These are phyloP conservation scores for Hippocampus barbouri DNA, from an alignment of 2,113 vertebrate species.

Conservation along the genomic window DNA sequence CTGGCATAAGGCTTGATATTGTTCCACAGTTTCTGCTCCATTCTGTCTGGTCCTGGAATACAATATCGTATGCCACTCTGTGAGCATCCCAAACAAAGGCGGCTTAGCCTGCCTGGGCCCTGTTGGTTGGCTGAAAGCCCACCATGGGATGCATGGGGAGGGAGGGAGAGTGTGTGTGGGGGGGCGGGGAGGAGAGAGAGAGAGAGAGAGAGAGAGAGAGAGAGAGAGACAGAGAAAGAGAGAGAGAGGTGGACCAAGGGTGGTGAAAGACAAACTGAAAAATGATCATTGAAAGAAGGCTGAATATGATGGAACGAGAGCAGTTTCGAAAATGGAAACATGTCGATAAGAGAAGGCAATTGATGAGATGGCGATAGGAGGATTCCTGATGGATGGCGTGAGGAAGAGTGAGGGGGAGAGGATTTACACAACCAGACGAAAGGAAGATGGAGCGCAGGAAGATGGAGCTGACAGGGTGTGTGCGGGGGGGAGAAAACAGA, in stretches of 20 bases:
- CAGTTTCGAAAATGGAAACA: constrained; percentile 74
- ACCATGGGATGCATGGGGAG: constrained; percentile 21
- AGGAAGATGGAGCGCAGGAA: constrained; percentile 56
- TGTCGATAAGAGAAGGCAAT: constrained; percentile 70
- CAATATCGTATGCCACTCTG: constrained; percentile 41
- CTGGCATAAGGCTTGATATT: constrained; percentile 45
- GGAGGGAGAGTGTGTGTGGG: no score
- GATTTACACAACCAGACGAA: constrained; percentile 55
- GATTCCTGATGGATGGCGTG: constrained; percentile 70
- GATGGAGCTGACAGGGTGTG: constrained; percentile 56
- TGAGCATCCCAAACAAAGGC: constrained; percentile 61
- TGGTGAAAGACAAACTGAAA: constrained; percentile 63
- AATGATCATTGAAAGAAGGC: constrained; percentile 51
- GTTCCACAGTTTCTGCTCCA: constrained; percentile 32
- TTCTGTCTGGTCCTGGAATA: constrained; percentile 40
- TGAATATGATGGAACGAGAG: constrained; percentile 73
- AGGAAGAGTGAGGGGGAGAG: constrained; percentile 33
- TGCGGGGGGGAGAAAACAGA: constrained; percentile 39
- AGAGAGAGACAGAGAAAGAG: no score
- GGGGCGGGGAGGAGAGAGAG: no score
- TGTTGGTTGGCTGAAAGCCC: constrained; percentile 42
- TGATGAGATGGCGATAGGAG: constrained; percentile 66
- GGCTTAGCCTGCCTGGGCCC: constrained; percentile 50
- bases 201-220: no score
- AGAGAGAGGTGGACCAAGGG: constrained; percentile 28